Evolutionary conservation across 2,113 vertebrate species (phyloP).

Genomic region (Triplophysa tibetana): DNA sequence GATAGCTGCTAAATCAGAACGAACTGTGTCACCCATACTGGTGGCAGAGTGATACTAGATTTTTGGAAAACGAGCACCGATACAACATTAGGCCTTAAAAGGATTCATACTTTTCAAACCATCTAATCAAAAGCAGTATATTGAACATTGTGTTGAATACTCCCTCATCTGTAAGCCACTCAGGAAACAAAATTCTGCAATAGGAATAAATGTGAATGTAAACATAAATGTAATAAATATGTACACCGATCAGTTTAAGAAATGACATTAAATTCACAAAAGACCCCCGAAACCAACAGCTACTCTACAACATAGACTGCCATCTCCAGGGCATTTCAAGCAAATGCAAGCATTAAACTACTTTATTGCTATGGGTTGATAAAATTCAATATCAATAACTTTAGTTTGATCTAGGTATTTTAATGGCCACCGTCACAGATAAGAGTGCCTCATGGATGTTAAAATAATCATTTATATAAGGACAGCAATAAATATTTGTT

Average conservation of each 20-base stretch:
- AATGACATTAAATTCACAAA: not conserved
- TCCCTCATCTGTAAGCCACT: too few species aligned
- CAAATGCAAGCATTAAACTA: not conserved
- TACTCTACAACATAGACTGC: constrained; percentile 40
- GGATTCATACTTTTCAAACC: not conserved
- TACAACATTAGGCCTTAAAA: not conserved
- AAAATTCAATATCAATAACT: not conserved
- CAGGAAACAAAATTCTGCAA: too few species aligned
- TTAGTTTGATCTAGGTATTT: too few species aligned
- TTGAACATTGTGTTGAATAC: too few species aligned
- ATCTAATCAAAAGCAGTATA: not conserved
- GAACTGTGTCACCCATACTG: not conserved
- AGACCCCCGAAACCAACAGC: not conserved
- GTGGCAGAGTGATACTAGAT: not conserved
- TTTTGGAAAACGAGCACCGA: too few species aligned
- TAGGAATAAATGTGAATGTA: too few species aligned
- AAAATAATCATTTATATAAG: too few species aligned
- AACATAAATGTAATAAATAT: too few species aligned
- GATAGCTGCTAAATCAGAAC: constrained; percentile 40
- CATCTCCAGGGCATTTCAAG: constrained; percentile 41
- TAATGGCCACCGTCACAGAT: too few species aligned
- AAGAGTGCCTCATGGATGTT: too few species aligned
- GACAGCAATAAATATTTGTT: too few species aligned
- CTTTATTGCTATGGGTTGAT: not conserved
- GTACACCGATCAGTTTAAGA: too few species aligned